Evolutionary conservation across 1,140 invertebrate genomes (phyloP).

Genomic region (Vanessa atalanta): DNA sequence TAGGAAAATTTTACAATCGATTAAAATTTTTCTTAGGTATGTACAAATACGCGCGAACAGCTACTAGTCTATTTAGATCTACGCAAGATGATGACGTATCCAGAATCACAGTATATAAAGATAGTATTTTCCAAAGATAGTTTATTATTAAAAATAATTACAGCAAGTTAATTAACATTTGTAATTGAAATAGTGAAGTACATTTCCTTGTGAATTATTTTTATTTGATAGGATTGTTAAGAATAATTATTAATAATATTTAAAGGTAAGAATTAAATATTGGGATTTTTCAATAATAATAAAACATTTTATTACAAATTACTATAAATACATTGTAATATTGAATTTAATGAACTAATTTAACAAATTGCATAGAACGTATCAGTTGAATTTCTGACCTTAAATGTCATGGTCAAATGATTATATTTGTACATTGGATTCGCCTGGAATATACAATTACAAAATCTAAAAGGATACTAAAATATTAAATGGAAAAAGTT

Average conservation of each 20-base stretch:
- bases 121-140: conserved; percentile 23
- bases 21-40: neutral
- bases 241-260: neutral
- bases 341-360: too few relatives aligned
- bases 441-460: too few relatives aligned
- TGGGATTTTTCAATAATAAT: too few relatives aligned
- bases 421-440: too few relatives aligned
- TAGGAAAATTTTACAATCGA: neutral
- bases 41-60: conserved; percentile 2
- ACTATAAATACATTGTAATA: too few relatives aligned
- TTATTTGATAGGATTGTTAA: neutral
- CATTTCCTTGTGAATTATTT: neutral
- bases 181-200: neutral
- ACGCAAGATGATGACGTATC: conserved; percentile 16
- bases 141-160: conserved; percentile 30
- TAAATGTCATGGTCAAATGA: neutral
- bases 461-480: too few relatives aligned
- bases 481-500: too few relatives aligned
- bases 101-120: conserved; percentile 32
- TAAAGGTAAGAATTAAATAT: neutral
- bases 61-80: conserved; percentile 16
- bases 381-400: neutral
- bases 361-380: neutral
- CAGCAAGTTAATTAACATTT: neutral
- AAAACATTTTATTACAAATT: too few relatives aligned